Evolutionary conservation across 2,113 vertebrate species (phyloP).

Genomic region (Cariama cristata): DNA sequence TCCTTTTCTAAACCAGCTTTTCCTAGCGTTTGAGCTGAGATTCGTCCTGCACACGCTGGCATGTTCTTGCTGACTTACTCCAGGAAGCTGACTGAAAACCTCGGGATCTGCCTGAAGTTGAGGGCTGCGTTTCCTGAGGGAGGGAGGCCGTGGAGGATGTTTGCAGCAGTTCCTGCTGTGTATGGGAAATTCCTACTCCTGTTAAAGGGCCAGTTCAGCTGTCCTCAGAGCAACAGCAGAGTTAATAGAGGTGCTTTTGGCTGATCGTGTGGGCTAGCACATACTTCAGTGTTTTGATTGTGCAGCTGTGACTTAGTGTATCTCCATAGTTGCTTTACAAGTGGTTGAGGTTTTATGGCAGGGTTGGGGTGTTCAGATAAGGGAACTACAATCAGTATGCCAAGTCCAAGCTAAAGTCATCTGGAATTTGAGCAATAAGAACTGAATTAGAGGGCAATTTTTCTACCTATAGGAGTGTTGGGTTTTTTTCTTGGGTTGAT

Average conservation of each 20-base stretch:
- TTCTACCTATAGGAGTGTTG: neutral
- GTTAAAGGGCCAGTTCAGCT: neutral
- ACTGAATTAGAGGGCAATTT: neutral
- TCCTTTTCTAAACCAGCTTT: constrained; percentile 36
- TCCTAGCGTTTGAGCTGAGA: neutral
- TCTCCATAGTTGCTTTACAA: neutral
- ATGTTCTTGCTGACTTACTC: neutral
- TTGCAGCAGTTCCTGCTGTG: neutral
- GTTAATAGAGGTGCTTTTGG: neutral
- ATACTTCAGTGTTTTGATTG: neutral
- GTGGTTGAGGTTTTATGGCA: neutral
- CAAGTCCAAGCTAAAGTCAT: neutral
- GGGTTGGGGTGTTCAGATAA: neutral
- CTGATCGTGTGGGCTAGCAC: neutral
- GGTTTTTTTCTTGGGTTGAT: neutral
- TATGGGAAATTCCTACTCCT: neutral
- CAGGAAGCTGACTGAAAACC: neutral
- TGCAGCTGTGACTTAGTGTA: neutral
- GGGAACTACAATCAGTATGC: neutral
- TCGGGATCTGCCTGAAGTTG: neutral
- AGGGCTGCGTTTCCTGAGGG: neutral
- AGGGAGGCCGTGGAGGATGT: neutral
- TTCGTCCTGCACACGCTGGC: neutral
- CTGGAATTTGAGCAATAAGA: neutral
- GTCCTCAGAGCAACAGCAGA: neutral